Evolutionary conservation across 2,888 invertebrate genomes (phyloP), one percentile per base, ranked within the genome.

Genomic region (Drosophila mimetica): DNA sequence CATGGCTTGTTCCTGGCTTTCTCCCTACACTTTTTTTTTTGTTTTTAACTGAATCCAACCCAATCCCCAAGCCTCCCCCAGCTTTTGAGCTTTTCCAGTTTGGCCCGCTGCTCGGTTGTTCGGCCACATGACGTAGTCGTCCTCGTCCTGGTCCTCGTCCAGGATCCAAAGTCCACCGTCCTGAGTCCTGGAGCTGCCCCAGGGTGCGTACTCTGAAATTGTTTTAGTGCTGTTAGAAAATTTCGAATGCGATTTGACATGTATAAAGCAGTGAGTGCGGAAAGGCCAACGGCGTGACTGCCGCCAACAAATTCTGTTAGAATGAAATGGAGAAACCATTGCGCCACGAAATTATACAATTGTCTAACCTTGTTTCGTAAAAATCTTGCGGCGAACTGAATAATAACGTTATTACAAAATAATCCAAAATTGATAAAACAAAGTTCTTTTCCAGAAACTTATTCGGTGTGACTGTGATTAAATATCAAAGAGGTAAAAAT

Each of bases 51-150:
- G 42, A 41, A 28, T 30, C 54, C 53, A 13, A 20, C 28, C 32
- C 58, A 20, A 39, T 22, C 16, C 55, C 16, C 30, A 16, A 22
- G 18, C 18, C 61, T 18, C 34, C 50, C 71, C 65, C 79, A 79
- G 85, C 55, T 73, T 69, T 61, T 70, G 54, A 55, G 39, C n/a
- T n/a, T 39, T 39, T 9, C 39, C 39, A 42, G 41, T 42, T 42
- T 42, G 41, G 41, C 28, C 32, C 50, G 66, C 66, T 50, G 53
- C 59, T 67, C 39, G 51, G 86, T 88, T 84, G 83, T 84, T 84
- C 78, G 88, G 81, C 88, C 83, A 84, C 86, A 84, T 84, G 83
- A 81, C 86, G 86, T 57, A 75, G 55, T 70, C 63, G 42, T 55
- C 30, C 20, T 71, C 63, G 52, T 55, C 34, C 25, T 20, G 22